Base-by-base conservation (phyloP, 2,797 vertebrate genomes). In the Labeo calbasu region DNA sequence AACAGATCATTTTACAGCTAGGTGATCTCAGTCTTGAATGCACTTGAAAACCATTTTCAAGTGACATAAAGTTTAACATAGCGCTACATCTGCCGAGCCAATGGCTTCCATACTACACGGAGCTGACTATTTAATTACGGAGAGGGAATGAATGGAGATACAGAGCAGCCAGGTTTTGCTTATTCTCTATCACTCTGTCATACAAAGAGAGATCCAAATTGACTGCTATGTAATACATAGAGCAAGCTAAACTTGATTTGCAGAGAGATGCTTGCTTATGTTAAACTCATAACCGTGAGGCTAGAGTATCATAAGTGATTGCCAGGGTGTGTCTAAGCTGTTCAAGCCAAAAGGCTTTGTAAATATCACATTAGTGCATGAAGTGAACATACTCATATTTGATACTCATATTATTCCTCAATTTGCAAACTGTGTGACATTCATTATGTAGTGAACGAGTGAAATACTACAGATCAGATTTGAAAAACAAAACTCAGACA, bases 51-150 rank as follows among this genome's bases (percentile, higher is more conserved):
- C 95, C 96, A 96, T 96, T 98, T 98, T 97, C 96, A 97, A 97
- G 96, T 96, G 94, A 96, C 97, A 98, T 98, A 98, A 98, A 98
- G 96, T 97, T 98, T 98, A 98, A 99, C 97, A 97, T 95, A 94
- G 94, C 94, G 90, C 94, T 97, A 96, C 96, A 97, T 97, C 96
- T 98, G 97, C 96, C 95, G 95, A 96, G 95, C 96, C 94, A 93
- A 96, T 94, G 96, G 96, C 95, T 96, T 97, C 96, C 89, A 93
- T 91, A 91, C 92, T 96, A 96, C 96, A 95, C 66, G 91, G 95
- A 95, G 96, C 94, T 94, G 94, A 94, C 95, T 95, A 95, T 96
- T 96, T 97, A 97, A 97, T 98, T 97, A 96, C 94, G 94, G 88
- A 87, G 87, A 89, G 71, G 81, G 71, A 85, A 91, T 81, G 84